phyloP scores from a whole-genome alignment of 2,888 invertebrate genomes.

The Ophion ellenae region DNA sequence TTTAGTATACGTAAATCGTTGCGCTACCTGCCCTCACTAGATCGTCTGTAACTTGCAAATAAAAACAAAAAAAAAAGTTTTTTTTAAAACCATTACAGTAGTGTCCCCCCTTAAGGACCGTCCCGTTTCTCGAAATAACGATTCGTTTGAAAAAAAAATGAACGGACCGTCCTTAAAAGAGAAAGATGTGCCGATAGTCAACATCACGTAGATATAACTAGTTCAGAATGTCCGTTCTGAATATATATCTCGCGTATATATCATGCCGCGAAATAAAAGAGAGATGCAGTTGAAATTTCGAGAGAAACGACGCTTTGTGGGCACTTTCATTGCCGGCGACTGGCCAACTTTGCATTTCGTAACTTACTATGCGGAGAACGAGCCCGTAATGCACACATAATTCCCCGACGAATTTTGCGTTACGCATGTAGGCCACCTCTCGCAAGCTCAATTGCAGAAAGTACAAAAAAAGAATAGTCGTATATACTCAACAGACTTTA shows the following conservation, averaged over 20 bases:
- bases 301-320: conserved; percentile 16
- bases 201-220: not conserved
- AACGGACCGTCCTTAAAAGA: no score
- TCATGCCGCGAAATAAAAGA: conserved; percentile 30
- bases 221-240: not conserved
- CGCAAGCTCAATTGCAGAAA: not conserved
- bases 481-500: conserved; percentile 1
- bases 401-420: not conserved
- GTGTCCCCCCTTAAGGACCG: no score
- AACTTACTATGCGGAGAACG: conserved; percentile 34
- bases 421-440: not conserved
- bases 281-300: not conserved
- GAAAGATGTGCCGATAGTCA: no score
- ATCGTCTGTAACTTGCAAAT: no score
- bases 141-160: no score
- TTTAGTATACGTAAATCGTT: no score
- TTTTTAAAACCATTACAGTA: no score
- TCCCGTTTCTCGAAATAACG: no score
- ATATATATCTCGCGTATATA: not conserved
- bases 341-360: conserved; percentile 55
- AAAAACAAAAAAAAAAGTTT: no score
- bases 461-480: conserved; percentile 1
- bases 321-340: conserved; percentile 39
- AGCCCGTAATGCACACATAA: not conserved
- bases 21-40: no score